phyloP scores from a whole-genome alignment of 2,888 invertebrate genomes.

The Ariolimax columbianus region DNA sequence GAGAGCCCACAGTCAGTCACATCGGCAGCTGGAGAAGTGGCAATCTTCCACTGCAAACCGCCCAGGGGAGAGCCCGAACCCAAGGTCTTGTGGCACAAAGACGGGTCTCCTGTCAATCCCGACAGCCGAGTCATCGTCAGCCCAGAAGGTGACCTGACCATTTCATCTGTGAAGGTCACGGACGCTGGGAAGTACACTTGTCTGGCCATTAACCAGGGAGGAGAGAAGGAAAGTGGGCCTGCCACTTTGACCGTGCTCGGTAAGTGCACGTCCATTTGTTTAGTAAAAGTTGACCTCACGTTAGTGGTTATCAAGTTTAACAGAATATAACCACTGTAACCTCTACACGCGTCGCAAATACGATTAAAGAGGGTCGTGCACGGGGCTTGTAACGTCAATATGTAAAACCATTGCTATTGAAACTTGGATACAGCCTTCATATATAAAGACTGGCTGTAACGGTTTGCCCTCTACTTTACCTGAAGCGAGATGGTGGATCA shows the following conservation, averaged over 20 bases:
- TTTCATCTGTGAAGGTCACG: conserved; percentile 42
- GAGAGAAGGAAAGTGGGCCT: conserved; percentile 59
- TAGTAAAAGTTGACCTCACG: no score
- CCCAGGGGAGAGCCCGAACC: conserved; percentile 95
- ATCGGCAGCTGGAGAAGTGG: conserved; percentile 84
- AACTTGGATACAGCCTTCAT: no score
- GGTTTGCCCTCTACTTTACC: no score
- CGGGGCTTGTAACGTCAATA: no score
- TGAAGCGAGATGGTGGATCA: no score
- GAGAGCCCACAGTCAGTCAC: conserved; percentile 89
- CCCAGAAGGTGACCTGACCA: conserved; percentile 45
- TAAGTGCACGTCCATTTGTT: no score
- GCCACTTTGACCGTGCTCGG: conserved; percentile 61
- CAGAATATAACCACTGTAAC: no score
- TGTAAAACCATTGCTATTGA: no score
- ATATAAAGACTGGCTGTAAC: no score
- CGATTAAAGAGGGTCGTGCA: no score
- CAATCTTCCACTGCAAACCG: conserved; percentile 90
- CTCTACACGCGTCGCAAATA: no score
- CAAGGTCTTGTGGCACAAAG: conserved; percentile 91
- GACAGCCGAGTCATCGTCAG: conserved; percentile 83
- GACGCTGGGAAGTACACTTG: conserved; percentile 55
- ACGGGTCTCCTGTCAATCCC: conserved; percentile 84
- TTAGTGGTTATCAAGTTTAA: no score
- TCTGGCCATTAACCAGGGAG: conserved; percentile 52